Percentiles rank a stretch among this genome's conserved stretches.
Evolutionary conservation across 2,113 vertebrate species (phyloP).

Genomic region (Rhabdomys dilectus): DNA sequence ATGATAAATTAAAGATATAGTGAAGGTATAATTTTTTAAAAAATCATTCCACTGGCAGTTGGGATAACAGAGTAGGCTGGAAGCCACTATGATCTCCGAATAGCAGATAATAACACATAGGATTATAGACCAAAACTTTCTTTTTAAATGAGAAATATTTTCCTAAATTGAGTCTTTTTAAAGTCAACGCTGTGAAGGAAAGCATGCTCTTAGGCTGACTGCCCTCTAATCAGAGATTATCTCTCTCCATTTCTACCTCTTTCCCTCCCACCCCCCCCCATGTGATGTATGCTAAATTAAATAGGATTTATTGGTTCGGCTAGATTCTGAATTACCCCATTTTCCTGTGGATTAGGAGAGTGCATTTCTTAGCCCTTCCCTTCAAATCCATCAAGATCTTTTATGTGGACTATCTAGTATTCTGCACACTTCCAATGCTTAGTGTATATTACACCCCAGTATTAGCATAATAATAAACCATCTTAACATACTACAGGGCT

Average conservation of each 20-base stretch:
- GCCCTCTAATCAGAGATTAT: slow-evolving; percentile 59
- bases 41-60: slow-evolving; percentile 65
- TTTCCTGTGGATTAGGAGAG: slow-evolving; percentile 65
- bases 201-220: slow-evolving; percentile 55
- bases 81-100: slow-evolving; percentile 69
- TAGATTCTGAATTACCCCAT: slow-evolving; percentile 69
- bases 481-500: slow-evolving; percentile 64
- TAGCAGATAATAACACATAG: slow-evolving; percentile 69
- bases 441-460: slow-evolving; percentile 78
- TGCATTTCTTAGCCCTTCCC: slow-evolving; percentile 67
- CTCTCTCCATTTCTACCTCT: slow-evolving; percentile 44
- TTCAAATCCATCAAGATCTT: slow-evolving; percentile 72
- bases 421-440: slow-evolving; percentile 66
- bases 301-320: slow-evolving; percentile 73
- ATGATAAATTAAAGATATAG: slow-evolving; percentile 67
- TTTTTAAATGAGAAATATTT: slow-evolving; percentile 60
- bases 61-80: slow-evolving; percentile 72
- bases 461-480: slow-evolving; percentile 81
- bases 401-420: slow-evolving; percentile 70
- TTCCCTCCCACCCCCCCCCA: neutral
- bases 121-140: slow-evolving; percentile 76
- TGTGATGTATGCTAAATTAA: slow-evolving; percentile 72
- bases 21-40: slow-evolving; percentile 67
- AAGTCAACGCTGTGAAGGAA: slow-evolving; percentile 7
- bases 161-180: slow-evolving; percentile 61